Base-by-base conservation (phyloP, 2,113 vertebrate species). In the Polypterus senegalus region DNA sequence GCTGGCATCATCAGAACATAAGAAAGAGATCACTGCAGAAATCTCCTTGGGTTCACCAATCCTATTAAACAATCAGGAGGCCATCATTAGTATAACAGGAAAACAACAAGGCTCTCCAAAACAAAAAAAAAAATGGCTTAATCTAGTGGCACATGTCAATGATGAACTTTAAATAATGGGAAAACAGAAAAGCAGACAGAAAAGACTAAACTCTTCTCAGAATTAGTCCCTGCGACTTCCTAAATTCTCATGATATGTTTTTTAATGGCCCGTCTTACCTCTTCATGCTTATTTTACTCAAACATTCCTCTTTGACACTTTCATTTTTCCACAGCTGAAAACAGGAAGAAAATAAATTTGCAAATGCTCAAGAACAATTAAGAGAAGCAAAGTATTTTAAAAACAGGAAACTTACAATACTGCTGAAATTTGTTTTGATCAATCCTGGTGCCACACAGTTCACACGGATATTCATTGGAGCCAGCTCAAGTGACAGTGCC, bases 371-470 rank as follows among this genome's bases (percentile, higher is more conserved):
- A 9, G 46, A 58, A 27, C 11, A 58, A 45, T 8, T 10, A 43
- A 59, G 9, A 62, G 44, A 27, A 27, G 6, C 52, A 51, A 51
- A 4, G 44, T 54, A 5, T 49, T 46, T 1, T 47, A 10, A 6
- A 3, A 46, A 55, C n/a, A 10, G 6, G n/a, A n/a, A 27, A 27
- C 87, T 91, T 62, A 93, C 92, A 7, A 67, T 3, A 4, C 69
- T 60, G 72, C 92, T 93, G 80, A 94, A 92, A 52, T 59, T 69
- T 5, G 92, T 96, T 68, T 77, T 87, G 74, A 94, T 91, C 47
- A 93, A 1, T 6, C 92, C 92, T 0, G 92, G 92, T 0, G 91
- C 92, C 66, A 96, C 83, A 5, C 87, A 86, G 79, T 96, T 96
- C 58, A 96, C 83, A 10, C 90, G 71, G 47, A 96, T 84, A 73